Evolutionary conservation across 2,113 vertebrate species (phyloP).

Genomic region (Burhinus oedicnemus): DNA sequence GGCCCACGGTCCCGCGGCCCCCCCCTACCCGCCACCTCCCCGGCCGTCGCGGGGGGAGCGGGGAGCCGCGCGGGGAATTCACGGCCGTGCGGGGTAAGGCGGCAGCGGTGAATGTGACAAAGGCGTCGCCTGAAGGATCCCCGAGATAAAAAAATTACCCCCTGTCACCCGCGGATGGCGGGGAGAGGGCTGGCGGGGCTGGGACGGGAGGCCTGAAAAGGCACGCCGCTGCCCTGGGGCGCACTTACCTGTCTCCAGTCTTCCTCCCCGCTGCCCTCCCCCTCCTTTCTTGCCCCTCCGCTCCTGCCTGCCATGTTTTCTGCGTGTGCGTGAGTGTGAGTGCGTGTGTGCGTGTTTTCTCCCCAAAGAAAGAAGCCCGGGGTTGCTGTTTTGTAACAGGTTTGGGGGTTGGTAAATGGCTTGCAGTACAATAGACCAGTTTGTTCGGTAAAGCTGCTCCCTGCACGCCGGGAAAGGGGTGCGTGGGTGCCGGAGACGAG

Average conservation of each 20-base stretch:
- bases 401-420: conserved; percentile 32
- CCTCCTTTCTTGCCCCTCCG: background rate
- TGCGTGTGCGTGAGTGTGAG: background rate
- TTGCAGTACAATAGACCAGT: conserved; percentile 35
- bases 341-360: background rate
- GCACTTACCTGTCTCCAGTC: conserved; percentile 53
- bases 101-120: background rate
- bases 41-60: background rate
- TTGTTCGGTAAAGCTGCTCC: conserved; percentile 13
- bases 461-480: background rate
- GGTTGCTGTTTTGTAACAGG: conserved; percentile 32
- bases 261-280: background rate
- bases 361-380: background rate
- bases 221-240: conserved; percentile 39
- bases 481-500: background rate
- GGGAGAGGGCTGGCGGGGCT: conserved; percentile 22
- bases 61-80: background rate
- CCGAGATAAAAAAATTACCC: conserved; percentile 45
- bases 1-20: background rate
- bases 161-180: conserved; percentile 35
- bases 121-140: background rate
- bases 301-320: background rate
- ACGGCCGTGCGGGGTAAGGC: background rate
- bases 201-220: conserved; percentile 61
- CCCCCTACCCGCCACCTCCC: too few species aligned